phyloP scores from a whole-genome alignment of 2,797 vertebrate genomes.

The Sciurus carolinensis region DNA sequence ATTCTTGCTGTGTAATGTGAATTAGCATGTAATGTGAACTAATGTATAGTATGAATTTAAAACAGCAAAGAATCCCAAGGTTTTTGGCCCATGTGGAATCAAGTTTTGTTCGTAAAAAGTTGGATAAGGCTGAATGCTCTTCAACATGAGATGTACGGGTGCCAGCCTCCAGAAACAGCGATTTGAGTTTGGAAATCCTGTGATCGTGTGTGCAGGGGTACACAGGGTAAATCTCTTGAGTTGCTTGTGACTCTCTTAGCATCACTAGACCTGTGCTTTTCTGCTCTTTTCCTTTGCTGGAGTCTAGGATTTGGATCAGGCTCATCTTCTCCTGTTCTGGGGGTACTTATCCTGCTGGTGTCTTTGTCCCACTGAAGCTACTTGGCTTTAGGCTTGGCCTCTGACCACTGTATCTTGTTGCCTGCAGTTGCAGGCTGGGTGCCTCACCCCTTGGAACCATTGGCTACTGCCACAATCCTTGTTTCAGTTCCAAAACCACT shows the following conservation, averaged over 20 bases:
- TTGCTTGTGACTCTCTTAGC: not conserved
- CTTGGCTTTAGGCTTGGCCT: not conserved
- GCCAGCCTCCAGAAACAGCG: not conserved
- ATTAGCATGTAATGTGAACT: slow-evolving; percentile 36
- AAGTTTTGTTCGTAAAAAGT: slow-evolving; percentile 1
- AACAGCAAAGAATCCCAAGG: slow-evolving; percentile 2
- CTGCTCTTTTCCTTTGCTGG: not conserved
- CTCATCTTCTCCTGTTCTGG: not conserved
- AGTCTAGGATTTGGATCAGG: not conserved
- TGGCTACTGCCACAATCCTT: not conserved
- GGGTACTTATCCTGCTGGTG: not conserved
- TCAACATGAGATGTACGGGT: not conserved
- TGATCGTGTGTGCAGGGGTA: not conserved
- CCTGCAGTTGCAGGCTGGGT: not conserved
- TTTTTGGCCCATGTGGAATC: slow-evolving; percentile 11
- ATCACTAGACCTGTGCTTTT: not conserved
- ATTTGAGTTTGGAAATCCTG: not conserved
- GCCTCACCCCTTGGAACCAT: not conserved
- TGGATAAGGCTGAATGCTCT: not conserved
- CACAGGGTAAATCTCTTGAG: not conserved
- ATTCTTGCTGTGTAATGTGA: slow-evolving; percentile 42
- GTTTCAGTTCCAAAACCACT: not conserved
- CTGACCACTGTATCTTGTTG: not conserved
- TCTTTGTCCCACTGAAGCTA: not conserved
- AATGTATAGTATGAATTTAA: slow-evolving; percentile 32